phyloP scores from a whole-genome alignment of 2,113 vertebrate species.

The Sakesphorus luctuosus region DNA sequence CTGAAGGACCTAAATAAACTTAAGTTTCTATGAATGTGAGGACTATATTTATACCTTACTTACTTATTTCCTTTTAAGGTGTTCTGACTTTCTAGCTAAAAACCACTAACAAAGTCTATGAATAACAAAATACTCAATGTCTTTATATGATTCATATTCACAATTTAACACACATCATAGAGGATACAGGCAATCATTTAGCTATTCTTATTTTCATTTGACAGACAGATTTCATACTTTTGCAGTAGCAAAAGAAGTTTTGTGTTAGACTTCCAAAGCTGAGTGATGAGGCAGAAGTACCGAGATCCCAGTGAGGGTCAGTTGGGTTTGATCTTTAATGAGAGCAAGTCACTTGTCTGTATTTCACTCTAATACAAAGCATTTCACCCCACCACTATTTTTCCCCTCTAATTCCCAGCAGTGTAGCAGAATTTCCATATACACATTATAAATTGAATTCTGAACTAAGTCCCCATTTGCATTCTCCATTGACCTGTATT shows the following conservation, averaged over 20 bases:
- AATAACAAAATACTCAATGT: not conserved
- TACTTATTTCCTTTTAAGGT: not conserved
- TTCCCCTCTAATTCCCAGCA: not conserved
- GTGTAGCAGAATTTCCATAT: not conserved
- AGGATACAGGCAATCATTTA: not conserved
- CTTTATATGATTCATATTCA: not conserved
- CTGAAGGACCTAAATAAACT: not conserved
- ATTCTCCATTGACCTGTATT: not conserved
- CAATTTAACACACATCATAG: not conserved
- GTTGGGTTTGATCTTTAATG: not conserved
- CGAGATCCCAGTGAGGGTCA: not conserved
- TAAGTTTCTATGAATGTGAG: not conserved
- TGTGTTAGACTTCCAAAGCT: not conserved
- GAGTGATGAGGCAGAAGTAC: not conserved
- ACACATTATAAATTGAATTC: not conserved
- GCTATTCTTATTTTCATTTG: not conserved
- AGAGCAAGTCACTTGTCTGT: not conserved
- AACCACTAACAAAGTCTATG: not conserved
- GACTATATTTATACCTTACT: not conserved
- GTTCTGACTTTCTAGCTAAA: not conserved
- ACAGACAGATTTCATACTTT: not conserved
- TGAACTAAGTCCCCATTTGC: not conserved
- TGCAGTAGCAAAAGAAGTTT: not conserved
- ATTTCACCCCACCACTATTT: not conserved
- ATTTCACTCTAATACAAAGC: not conserved